A percentile compares a stretch with the other conserved stretches of the same genome.
phyloP scores from a whole-genome alignment of 2,797 vertebrate species.

The Coreius guichenoti region DNA sequence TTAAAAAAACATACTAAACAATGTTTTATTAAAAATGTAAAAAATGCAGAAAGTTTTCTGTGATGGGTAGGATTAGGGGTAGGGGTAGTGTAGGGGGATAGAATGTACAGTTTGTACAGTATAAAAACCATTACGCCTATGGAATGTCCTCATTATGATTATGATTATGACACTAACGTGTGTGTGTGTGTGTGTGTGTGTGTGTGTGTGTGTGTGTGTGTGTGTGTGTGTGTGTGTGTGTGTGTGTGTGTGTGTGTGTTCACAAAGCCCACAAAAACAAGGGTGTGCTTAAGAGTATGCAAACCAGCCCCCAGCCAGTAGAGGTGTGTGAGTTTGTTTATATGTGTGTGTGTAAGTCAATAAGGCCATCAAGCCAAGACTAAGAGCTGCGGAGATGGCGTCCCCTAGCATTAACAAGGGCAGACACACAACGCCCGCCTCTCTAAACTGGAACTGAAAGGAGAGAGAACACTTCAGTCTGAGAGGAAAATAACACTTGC shows the following conservation, averaged over 20 bases:
- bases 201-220: neutral
- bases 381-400: neutral
- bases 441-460: conserved; percentile 30
- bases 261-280: neutral
- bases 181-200: neutral
- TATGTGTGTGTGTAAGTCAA: conserved; percentile 11
- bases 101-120: no score
- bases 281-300: neutral
- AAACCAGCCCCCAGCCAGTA: neutral
- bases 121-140: no score
- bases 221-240: neutral
- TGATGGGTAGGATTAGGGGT: no score
- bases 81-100: no score
- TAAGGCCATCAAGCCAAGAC: neutral
- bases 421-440: conserved; percentile 17
- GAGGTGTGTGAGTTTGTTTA: conserved; percentile 2
- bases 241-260: neutral
- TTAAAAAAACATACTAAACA: no score
- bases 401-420: conserved; percentile 31
- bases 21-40: no score
- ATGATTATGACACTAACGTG: no score
- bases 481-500: conserved; percentile 11
- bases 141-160: no score
- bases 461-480: conserved; percentile 6
- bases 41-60: no score